phyloP scores from a whole-genome alignment of 2,888 invertebrate genomes.

The Helicoverpa assulta region DNA sequence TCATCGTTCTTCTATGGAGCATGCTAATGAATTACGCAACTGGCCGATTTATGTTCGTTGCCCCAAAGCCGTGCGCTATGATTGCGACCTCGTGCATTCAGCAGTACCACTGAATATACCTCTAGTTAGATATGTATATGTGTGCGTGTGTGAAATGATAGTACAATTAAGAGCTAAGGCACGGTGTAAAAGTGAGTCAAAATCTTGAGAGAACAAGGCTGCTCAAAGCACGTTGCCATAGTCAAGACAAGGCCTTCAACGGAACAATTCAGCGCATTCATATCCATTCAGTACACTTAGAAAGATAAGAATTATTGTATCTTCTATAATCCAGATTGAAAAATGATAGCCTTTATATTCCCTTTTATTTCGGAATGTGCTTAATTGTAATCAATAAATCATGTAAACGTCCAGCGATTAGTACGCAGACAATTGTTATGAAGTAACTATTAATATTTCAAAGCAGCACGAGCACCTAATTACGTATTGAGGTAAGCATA shows the following conservation, averaged over 20 bases:
- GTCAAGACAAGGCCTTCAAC: conserved; percentile 63
- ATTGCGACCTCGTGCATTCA: conserved; percentile 74
- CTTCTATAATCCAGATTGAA: conserved; percentile 1
- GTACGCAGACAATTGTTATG: conserved; percentile 46
- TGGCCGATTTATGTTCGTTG: conserved; percentile 69
- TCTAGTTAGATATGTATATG: conserved; percentile 30
- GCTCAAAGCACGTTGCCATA: conserved; percentile 69
- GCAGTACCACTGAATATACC: conserved; percentile 20
- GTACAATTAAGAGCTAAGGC: conserved; percentile 79
- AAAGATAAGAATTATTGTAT: conserved; percentile 1
- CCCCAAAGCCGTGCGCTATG: conserved; percentile 68
- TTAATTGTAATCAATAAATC: conserved; percentile 49
- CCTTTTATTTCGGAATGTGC: conserved; percentile 29
- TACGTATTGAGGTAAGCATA: conserved; percentile 50
- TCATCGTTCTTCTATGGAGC: conserved; percentile 53
- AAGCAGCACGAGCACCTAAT: conserved; percentile 44
- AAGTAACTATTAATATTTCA: conserved; percentile 53
- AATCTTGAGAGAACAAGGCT: conserved; percentile 80
- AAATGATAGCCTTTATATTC: conserved; percentile 6
- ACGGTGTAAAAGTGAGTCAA: conserved; percentile 70
- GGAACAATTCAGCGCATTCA: conserved; percentile 18
- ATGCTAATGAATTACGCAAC: conserved; percentile 70
- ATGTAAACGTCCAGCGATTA: conserved; percentile 46
- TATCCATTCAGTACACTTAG: conserved; percentile 9
- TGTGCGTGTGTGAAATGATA: conserved; percentile 77